Evolutionary conservation across 64 coral and sea anemone genomes (phyloP).

Genomic region (Stichodactyla mertensii): DNA sequence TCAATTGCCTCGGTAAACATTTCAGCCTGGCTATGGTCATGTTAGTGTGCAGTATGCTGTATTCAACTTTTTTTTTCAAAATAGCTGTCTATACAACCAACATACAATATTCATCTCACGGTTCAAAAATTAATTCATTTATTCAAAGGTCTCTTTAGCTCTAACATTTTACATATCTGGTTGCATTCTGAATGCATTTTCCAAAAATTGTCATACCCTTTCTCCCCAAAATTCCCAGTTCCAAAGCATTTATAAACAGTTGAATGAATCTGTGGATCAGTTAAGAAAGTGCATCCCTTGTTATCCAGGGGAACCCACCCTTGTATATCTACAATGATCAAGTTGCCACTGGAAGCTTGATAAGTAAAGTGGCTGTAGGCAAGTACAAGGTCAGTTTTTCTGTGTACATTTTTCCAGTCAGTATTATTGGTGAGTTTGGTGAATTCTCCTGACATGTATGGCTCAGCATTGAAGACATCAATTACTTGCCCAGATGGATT

Average conservation of each 20-base stretch:
- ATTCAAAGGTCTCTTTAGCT: conserved; percentile 42
- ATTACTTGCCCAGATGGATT: conserved; percentile 20
- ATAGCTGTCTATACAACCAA: too few species aligned
- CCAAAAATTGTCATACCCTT: conserved; percentile 87
- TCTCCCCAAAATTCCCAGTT: conserved; percentile 66
- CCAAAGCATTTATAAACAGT: conserved; percentile 77
- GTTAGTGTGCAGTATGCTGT: too few species aligned
- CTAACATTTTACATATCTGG: conserved; percentile 58
- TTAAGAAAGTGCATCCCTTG: conserved; percentile 75
- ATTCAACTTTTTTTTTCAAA: too few species aligned
- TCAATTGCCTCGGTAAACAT: too few species aligned
- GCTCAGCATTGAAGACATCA: conserved; percentile 81
- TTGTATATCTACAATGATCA: conserved; percentile 88
- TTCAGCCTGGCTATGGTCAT: too few species aligned
- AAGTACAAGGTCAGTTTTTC: conserved; percentile 59
- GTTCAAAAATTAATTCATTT: background rate
- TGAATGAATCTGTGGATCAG: conserved; percentile 96
- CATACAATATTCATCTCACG: too few species aligned
- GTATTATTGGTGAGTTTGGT: conserved; percentile 91
- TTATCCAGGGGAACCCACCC: conserved; percentile 71
- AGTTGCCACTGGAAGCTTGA: conserved; percentile 57
- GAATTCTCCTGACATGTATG: conserved; percentile 93
- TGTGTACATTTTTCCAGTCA: conserved; percentile 5
- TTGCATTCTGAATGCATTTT: conserved; percentile 88
- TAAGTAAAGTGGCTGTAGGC: conserved; percentile 90